phyloP scores from a whole-genome alignment of 2,797 vertebrate species.

The Melanotaenia parkinsoni region DNA sequence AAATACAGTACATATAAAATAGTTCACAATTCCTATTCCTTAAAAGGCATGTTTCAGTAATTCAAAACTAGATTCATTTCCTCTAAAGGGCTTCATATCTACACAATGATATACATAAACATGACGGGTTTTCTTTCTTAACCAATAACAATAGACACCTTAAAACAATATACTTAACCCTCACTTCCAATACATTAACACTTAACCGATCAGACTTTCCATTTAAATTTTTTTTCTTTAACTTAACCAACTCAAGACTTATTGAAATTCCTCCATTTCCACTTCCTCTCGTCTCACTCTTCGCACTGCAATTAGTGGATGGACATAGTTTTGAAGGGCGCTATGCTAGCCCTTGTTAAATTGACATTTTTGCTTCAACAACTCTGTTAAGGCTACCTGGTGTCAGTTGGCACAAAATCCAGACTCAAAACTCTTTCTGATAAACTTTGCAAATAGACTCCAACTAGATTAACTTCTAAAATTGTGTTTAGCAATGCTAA shows the following conservation, averaged over 20 bases:
- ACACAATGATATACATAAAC: constrained; percentile 60
- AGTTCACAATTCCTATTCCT: constrained; percentile 59
- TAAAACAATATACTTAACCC: constrained; percentile 53
- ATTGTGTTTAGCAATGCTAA: constrained; percentile 25
- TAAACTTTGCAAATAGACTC: neutral
- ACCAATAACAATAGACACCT: constrained; percentile 47
- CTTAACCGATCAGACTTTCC: constrained; percentile 32
- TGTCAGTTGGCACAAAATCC: constrained; percentile 35
- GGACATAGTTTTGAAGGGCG: constrained; percentile 32
- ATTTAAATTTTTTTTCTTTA: constrained; percentile 18
- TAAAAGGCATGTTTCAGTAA: constrained; percentile 53
- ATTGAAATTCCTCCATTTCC: constrained; percentile 37
- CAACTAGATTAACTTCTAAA: constrained; percentile 10
- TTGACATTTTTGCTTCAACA: constrained; percentile 32
- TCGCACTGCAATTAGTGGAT: constrained; percentile 38
- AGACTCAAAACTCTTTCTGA: constrained; percentile 22
- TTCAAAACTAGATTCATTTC: constrained; percentile 59
- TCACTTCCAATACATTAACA: constrained; percentile 60
- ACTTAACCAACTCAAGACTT: constrained; percentile 39
- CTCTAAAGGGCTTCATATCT: constrained; percentile 55
- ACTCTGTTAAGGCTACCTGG: constrained; percentile 33
- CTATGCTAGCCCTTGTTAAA: constrained; percentile 31
- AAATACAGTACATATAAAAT: constrained; percentile 70
- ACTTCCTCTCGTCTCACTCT: constrained; percentile 50
- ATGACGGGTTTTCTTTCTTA: constrained; percentile 53